These are phyloP conservation scores for Hippopotamyrus pictus DNA, from an alignment of 2,797 vertebrate genomes.

Conservation along the genomic window DNA sequence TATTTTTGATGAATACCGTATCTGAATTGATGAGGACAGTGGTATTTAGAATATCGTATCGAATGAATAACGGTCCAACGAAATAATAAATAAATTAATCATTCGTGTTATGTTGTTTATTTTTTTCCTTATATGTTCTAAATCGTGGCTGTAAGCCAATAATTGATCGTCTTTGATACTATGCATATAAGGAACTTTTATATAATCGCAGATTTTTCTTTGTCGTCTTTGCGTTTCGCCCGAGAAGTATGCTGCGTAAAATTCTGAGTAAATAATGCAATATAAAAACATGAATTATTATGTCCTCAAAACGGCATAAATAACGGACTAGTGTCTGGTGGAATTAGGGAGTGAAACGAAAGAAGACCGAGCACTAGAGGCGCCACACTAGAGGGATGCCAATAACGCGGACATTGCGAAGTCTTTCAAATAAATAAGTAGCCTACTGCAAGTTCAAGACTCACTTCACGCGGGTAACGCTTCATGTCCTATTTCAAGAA, in stretches of 20 bases:
- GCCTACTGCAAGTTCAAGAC: neutral
- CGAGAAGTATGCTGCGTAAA: neutral
- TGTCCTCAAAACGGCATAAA: neutral
- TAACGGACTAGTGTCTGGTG: neutral
- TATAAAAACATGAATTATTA: neutral
- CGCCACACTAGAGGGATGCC: conserved; percentile 4
- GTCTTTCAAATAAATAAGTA: conserved; percentile 1
- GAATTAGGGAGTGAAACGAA: neutral
- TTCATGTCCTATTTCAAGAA: neutral
- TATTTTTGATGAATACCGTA: neutral
- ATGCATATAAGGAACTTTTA: neutral
- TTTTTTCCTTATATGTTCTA: neutral
- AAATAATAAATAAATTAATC: neutral
- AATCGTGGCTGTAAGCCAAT: neutral
- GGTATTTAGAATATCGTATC: neutral
- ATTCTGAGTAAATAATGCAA: neutral
- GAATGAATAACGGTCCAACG: neutral
- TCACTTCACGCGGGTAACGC: neutral
- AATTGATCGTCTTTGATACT: neutral
- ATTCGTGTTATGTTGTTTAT: neutral
- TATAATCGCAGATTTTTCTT: neutral
- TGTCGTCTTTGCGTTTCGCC: neutral
- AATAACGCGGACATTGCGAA: neutral
- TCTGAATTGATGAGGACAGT: neutral
- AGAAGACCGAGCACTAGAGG: conserved; percentile 18